Percentiles rank a stretch among this genome's conserved stretches.
Conservation (phyloP, 2,888 invertebrate genomes). For the Elysia crispata region DNA sequence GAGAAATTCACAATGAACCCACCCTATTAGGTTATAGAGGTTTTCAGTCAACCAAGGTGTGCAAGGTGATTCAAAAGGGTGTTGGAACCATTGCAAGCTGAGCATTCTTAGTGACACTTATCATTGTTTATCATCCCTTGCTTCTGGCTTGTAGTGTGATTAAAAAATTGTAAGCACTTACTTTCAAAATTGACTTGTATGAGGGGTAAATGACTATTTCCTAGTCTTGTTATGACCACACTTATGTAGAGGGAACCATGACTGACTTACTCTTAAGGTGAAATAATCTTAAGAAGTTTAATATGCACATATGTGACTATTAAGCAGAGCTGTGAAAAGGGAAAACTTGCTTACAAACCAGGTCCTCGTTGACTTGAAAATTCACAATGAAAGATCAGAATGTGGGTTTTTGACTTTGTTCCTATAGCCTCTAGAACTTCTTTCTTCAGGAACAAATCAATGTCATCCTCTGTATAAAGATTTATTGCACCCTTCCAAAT, state of each 20-base stretch:
- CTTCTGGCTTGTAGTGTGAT: background rate
- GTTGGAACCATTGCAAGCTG: background rate
- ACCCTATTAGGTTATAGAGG: too few species aligned
- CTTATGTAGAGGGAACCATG: too few species aligned
- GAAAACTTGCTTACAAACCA: slow-evolving; percentile 85
- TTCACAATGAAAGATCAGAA: slow-evolving; percentile 97
- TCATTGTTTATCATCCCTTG: too few species aligned
- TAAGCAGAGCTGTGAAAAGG: too few species aligned
- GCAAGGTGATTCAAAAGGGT: too few species aligned
- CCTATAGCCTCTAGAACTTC: background rate
- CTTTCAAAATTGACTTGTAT: too few species aligned
- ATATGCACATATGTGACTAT: background rate
- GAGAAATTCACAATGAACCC: too few species aligned
- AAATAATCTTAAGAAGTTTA: background rate
- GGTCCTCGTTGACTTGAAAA: slow-evolving; percentile 97
- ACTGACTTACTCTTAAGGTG: background rate
- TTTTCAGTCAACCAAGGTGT: too few species aligned
- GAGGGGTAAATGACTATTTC: too few species aligned
- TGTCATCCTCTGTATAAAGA: slow-evolving; percentile 43
- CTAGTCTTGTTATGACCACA: too few species aligned
- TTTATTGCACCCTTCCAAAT: slow-evolving; percentile 43
- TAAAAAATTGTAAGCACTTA: too few species aligned
- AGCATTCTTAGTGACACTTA: background rate
- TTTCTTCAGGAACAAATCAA: slow-evolving; percentile 44
- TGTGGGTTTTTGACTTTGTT: slow-evolving; percentile 79